Conservation (phyloP, 1,140 invertebrate genomes). For the Diprion similis region DNA sequence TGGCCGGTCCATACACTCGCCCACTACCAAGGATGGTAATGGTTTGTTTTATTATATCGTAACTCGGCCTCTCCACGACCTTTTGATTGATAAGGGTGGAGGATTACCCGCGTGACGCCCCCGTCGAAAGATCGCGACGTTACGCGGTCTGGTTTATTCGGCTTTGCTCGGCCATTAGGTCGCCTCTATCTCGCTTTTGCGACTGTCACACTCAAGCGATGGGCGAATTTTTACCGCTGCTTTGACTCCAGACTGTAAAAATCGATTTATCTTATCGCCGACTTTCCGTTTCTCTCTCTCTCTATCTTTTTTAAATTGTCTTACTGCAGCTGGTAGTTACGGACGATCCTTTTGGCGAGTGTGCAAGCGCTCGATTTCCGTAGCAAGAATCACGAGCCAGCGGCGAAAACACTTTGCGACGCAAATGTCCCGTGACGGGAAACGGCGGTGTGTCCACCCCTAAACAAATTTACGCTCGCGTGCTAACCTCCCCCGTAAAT, state of each 20-base stretch:
- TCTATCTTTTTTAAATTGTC: too few relatives aligned
- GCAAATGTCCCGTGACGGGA: constrained; percentile 6
- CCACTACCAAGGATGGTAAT: not conserved
- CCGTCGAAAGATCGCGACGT: not conserved
- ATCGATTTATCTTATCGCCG: not conserved
- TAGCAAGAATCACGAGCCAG: too few relatives aligned
- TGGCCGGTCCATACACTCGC: not conserved
- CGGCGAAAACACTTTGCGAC: not conserved
- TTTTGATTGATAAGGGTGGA: constrained; percentile 5
- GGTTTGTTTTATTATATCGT: constrained; percentile 8
- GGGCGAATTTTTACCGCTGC: not conserved
- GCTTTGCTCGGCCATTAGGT: not conserved
- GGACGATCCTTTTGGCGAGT: too few relatives aligned
- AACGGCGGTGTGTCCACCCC: not conserved
- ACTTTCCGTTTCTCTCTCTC: too few relatives aligned
- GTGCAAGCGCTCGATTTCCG: too few relatives aligned
- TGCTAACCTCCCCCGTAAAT: not conserved
- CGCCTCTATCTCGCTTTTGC: not conserved
- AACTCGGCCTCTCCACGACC: constrained; percentile 1
- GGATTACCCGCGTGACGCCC: not conserved
- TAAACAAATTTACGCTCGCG: constrained; percentile 7
- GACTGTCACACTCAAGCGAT: not conserved
- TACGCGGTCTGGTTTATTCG: not conserved
- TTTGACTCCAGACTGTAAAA: not conserved
- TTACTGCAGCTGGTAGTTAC: too few relatives aligned